Conservation (phyloP, 2,113 vertebrate species). For the Epinephelus fuscoguttatus region DNA sequence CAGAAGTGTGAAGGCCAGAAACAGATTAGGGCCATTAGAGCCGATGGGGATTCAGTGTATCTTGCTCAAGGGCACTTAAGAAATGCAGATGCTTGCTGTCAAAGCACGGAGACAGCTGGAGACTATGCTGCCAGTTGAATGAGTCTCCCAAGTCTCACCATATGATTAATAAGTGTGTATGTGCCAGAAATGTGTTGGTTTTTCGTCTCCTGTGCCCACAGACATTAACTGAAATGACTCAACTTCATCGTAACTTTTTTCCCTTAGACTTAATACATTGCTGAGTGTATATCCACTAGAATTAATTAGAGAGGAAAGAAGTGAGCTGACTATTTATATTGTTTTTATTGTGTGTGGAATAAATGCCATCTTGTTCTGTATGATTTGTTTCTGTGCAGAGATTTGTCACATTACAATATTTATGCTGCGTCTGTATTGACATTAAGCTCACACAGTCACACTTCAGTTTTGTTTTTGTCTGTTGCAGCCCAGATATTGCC, state of each 20-base stretch:
- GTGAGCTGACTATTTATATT: background rate
- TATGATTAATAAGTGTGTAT: conserved; percentile 9
- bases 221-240: conserved; percentile 2
- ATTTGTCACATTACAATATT: background rate
- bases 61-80: conserved; percentile 33
- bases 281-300: background rate
- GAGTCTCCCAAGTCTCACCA: background rate
- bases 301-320: background rate
- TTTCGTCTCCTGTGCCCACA: background rate
- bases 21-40: background rate
- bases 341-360: background rate
- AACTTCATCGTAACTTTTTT: background rate
- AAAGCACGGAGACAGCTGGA: background rate
- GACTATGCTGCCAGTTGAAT: background rate
- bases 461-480: background rate
- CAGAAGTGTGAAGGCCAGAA: background rate
- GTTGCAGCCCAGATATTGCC: background rate
- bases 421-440: background rate
- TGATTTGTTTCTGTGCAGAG: background rate
- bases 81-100: conserved; percentile 5
- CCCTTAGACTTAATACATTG: background rate
- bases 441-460: background rate
- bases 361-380: background rate
- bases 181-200: background rate
- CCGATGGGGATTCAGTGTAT: conserved; percentile 5